A percentile compares a stretch with the other conserved stretches of the same genome.
These are phyloP conservation scores for Pocota personata DNA, from an alignment of 2,888 invertebrate species.

Conservation along the genomic window DNA sequence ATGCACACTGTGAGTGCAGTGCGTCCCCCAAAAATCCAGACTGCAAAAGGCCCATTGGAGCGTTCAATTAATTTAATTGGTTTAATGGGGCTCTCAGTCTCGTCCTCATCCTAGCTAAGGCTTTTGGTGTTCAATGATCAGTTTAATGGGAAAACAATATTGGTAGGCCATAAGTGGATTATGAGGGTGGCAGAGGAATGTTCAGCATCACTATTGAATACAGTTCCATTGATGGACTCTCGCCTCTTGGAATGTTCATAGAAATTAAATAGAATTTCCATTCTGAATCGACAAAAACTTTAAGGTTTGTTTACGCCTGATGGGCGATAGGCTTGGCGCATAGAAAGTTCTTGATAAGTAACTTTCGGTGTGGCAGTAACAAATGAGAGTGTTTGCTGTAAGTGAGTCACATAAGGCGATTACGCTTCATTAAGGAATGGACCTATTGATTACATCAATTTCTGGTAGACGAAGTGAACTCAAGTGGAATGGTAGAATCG, in stretches of 20 bases:
- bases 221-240: conserved; percentile 35
- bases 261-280: conserved; percentile 32
- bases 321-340: conserved; percentile 27
- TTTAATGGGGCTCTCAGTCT: conserved; percentile 68
- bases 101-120: conserved; percentile 69
- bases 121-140: conserved; percentile 81
- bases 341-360: conserved; percentile 34
- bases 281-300: conserved; percentile 36
- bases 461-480: conserved; percentile 40
- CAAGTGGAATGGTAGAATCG: conserved; percentile 20
- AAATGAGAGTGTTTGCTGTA: conserved; percentile 18
- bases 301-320: conserved; percentile 45
- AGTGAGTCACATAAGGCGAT: conserved; percentile 53
- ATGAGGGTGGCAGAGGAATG: conserved; percentile 44
- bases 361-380: conserved; percentile 5
- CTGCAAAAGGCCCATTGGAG: conserved; percentile 51
- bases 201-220: conserved; percentile 42
- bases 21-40: conserved; percentile 47
- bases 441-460: conserved; percentile 50
- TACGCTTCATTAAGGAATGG: conserved; percentile 41
- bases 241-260: conserved; percentile 9
- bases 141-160: conserved; percentile 83
- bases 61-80: conserved; percentile 73
- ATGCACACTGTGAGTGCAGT: conserved; percentile 20
- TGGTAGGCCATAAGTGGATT: conserved; percentile 76